Percentiles rank a stretch among this genome's conserved stretches.
phyloP scores from a whole-genome alignment of 2,888 invertebrate genomes.

The Microplitis manilae region DNA sequence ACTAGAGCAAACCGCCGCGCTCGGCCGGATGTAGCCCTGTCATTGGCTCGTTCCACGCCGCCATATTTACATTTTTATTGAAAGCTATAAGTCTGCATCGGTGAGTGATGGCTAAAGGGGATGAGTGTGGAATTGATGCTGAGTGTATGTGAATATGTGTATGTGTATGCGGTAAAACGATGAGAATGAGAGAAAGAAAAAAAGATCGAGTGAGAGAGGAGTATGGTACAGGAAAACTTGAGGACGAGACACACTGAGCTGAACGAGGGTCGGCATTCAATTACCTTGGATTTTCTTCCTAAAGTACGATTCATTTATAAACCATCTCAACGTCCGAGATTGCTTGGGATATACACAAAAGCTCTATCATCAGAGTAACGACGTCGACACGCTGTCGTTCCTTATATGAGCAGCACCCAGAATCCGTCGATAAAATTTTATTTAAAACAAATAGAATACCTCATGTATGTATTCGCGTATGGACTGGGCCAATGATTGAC shows the following conservation, averaged over 20 bases:
- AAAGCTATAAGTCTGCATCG: conserved; percentile 65
- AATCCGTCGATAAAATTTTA: background rate
- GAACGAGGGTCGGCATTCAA: conserved; percentile 64
- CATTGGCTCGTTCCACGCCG: conserved; percentile 71
- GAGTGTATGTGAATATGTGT: conserved; percentile 22
- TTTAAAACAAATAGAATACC: background rate
- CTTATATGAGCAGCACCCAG: conserved; percentile 16
- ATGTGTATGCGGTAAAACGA: background rate
- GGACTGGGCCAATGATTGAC: background rate
- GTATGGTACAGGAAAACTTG: background rate
- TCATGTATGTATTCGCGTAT: too few species aligned
- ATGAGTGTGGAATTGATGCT: conserved; percentile 46
- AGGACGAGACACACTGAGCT: conserved; percentile 46
- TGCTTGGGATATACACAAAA: conserved; percentile 51
- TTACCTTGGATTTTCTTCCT: conserved; percentile 69
- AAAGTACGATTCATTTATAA: conserved; percentile 61
- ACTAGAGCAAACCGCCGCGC: conserved; percentile 12
- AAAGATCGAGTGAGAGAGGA: conserved; percentile 30
- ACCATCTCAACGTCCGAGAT: conserved; percentile 62
- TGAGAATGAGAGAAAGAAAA: conserved; percentile 20
- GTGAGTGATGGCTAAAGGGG: conserved; percentile 50
- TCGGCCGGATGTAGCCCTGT: conserved; percentile 68
- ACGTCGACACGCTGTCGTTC: background rate
- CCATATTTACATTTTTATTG: conserved; percentile 73
- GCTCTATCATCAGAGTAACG: background rate